phyloP scores from a whole-genome alignment of 2,797 vertebrate species.

The Falco concolor region DNA sequence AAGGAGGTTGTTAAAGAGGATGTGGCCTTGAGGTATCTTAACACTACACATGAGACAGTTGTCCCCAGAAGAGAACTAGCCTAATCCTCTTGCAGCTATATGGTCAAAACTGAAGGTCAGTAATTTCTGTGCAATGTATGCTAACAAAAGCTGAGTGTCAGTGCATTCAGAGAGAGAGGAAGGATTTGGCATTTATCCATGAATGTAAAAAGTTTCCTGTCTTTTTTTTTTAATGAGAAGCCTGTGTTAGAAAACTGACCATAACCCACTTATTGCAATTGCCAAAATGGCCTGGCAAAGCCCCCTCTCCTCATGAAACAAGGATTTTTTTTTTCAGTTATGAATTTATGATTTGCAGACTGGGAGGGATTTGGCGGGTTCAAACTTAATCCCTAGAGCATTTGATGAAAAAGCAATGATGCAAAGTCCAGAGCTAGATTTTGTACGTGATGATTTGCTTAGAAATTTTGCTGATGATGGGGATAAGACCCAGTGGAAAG shows the following conservation, averaged over 20 bases:
- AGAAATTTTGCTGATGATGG: background rate
- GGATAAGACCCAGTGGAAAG: background rate
- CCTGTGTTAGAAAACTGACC: slow-evolving; percentile 2
- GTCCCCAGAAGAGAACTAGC: background rate
- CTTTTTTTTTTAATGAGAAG: background rate
- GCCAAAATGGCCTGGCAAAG: background rate
- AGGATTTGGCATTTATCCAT: background rate
- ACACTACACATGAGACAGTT: background rate
- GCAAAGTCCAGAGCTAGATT: slow-evolving; percentile 1
- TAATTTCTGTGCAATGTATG: background rate
- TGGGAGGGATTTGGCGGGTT: slow-evolving; percentile 15
- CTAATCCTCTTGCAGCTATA: background rate
- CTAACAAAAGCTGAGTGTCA: background rate
- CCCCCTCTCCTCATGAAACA: background rate
- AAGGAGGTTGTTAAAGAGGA: background rate
- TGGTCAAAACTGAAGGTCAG: background rate
- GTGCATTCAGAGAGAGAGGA: background rate
- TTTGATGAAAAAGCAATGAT: slow-evolving; percentile 31
- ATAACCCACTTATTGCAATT: background rate
- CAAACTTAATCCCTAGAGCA: background rate
- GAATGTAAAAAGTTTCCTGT: background rate
- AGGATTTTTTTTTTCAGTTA: background rate
- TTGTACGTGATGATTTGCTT: slow-evolving; percentile 20
- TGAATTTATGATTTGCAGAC: slow-evolving; percentile 40
- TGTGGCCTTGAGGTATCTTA: background rate